Percentiles rank a stretch among this genome's conserved stretches.
phyloP scores from a whole-genome alignment of 2,797 vertebrate genomes.

The Taeniopygia guttata region DNA sequence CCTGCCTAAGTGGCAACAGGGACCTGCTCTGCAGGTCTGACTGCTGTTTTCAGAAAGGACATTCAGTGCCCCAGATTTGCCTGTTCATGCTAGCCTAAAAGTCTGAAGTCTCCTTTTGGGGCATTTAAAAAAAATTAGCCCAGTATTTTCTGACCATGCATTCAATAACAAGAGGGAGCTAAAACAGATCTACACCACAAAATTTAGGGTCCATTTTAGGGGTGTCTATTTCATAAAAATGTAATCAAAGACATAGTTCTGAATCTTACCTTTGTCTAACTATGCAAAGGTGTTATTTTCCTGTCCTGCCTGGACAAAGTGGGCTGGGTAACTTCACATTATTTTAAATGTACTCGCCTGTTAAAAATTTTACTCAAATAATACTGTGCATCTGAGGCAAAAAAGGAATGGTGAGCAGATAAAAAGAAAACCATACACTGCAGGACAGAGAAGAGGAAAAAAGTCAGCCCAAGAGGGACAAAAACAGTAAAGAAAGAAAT shows the following conservation, averaged over 20 bases:
- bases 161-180: neutral
- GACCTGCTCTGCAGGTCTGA: neutral
- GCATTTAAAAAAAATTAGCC: neutral
- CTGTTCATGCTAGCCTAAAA: neutral
- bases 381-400: neutral
- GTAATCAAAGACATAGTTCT: neutral
- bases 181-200: neutral
- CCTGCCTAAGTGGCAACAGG: neutral
- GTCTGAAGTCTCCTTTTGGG: neutral
- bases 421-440: neutral
- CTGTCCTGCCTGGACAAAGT: neutral
- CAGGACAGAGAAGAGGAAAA: neutral
- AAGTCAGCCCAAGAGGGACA: neutral
- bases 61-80: neutral
- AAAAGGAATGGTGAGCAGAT: neutral
- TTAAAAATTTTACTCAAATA: neutral
- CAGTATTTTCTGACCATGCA: neutral
- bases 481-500: neutral
- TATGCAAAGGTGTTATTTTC: neutral
- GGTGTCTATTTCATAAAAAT: neutral
- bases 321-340: neutral
- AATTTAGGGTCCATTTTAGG: neutral
- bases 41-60: neutral
- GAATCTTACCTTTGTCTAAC: neutral
- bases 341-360: neutral